A percentile compares a stretch with the other conserved stretches of the same genome.
Evolutionary conservation across 2,797 vertebrate genomes (phyloP).

Genomic region (Allobates femoralis): DNA sequence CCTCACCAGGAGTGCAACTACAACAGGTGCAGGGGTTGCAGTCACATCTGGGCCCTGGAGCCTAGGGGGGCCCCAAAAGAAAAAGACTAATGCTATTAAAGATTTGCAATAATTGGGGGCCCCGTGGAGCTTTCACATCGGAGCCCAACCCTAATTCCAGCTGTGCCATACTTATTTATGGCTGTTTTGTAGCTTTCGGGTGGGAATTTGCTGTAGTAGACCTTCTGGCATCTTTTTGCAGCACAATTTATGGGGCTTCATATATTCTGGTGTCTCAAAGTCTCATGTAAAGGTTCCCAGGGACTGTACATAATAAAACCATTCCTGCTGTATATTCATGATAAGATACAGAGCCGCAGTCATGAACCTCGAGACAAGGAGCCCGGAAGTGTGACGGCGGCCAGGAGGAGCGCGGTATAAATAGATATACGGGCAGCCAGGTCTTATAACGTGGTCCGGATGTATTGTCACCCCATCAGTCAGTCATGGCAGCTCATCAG

Average conservation of each 20-base stretch:
- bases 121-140: too few species aligned
- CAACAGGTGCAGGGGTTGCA: too few species aligned
- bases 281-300: conserved; percentile 23
- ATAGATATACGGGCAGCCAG: conserved; percentile 7
- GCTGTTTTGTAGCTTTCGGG: neutral
- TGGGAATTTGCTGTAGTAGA: neutral
- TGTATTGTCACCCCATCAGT: neutral
- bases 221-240: neutral
- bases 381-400: neutral
- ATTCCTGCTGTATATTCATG: neutral
- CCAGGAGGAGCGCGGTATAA: neutral
- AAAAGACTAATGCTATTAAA: too few species aligned
- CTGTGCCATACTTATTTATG: neutral
- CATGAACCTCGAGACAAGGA: neutral
- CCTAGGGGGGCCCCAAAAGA: too few species aligned
- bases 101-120: too few species aligned
- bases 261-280: neutral
- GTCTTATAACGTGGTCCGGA: neutral
- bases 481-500: conserved; percentile 20
- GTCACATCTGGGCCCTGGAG: too few species aligned
- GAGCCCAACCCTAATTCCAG: too few species aligned
- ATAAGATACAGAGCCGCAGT: conserved; percentile 6
- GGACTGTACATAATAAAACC: neutral
- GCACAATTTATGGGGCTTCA: neutral
- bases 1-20: too few species aligned